These are phyloP conservation scores for Rugalucina vietnamica DNA, from an alignment of 2,888 invertebrate species.

Conservation along the genomic window DNA sequence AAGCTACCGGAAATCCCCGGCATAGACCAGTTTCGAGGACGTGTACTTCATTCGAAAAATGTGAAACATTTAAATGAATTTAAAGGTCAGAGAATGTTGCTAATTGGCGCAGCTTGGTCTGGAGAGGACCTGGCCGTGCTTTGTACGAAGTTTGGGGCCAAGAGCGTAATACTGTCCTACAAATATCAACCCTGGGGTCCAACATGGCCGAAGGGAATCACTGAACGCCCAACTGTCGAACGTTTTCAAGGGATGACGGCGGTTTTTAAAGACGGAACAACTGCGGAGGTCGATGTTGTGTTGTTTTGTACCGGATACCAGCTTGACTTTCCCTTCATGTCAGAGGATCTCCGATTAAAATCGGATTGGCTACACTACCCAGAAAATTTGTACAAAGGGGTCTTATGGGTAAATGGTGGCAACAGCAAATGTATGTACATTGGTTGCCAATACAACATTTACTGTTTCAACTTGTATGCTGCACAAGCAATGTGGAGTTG, in stretches of 20 bases:
- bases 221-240: slow-evolving; percentile 21
- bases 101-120: slow-evolving; percentile 49
- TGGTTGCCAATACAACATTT: background rate
- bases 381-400: background rate
- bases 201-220: slow-evolving; percentile 15
- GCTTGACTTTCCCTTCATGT: background rate
- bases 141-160: slow-evolving; percentile 28
- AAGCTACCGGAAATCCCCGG: slow-evolving; percentile 47
- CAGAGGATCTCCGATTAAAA: background rate
- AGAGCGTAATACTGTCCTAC: background rate
- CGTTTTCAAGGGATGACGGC: background rate
- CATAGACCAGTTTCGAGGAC: slow-evolving; percentile 44
- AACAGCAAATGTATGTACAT: background rate
- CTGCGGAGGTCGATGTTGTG: background rate
- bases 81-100: slow-evolving; percentile 36
- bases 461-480: background rate
- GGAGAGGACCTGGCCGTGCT: slow-evolving; percentile 49
- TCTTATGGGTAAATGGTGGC: background rate
- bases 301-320: background rate
- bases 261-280: background rate
- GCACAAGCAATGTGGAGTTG: background rate
- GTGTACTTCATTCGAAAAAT: slow-evolving; percentile 54
- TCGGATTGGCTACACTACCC: background rate
- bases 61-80: slow-evolving; percentile 46
- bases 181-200: background rate